Conservation (phyloP, 2,113 vertebrate genomes). For the Progne subis region DNA sequence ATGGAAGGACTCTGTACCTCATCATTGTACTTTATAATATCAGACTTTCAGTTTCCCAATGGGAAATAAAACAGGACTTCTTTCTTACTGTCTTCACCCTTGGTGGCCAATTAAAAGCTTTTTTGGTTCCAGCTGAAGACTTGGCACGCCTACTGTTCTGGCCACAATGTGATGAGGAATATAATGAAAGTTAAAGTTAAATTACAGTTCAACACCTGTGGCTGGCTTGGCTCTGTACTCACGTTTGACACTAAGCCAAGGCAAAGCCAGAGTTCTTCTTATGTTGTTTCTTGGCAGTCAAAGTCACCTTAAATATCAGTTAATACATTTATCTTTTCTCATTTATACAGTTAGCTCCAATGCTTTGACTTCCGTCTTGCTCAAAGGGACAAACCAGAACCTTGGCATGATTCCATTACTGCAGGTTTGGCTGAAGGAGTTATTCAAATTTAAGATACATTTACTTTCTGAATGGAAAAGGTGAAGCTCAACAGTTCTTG, state of each 20-base stretch:
- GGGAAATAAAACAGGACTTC: slow-evolving; percentile 9
- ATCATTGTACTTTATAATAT: neutral
- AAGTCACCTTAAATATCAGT: slow-evolving; percentile 24
- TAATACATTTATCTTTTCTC: slow-evolving; percentile 30
- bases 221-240: slow-evolving; percentile 32
- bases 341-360: neutral
- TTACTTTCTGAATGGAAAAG: neutral
- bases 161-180: neutral
- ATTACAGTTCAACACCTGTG: slow-evolving; percentile 17
- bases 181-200: slow-evolving; percentile 58
- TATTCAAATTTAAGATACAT: slow-evolving; percentile 1
- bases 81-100: slow-evolving; percentile 19
- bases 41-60: neutral
- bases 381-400: neutral
- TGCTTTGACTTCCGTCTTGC: neutral
- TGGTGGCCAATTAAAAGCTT: slow-evolving; percentile 37
- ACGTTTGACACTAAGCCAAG: slow-evolving; percentile 19
- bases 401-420: neutral
- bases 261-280: slow-evolving; percentile 18
- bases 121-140: slow-evolving; percentile 34
- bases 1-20: neutral
- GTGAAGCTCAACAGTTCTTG: neutral
- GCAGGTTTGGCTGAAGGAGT: neutral
- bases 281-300: slow-evolving; percentile 40
- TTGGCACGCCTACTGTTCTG: slow-evolving; percentile 13